Evolutionary conservation across 2,888 invertebrate genomes (phyloP).

Genomic region (Coecobrya sp.): DNA sequence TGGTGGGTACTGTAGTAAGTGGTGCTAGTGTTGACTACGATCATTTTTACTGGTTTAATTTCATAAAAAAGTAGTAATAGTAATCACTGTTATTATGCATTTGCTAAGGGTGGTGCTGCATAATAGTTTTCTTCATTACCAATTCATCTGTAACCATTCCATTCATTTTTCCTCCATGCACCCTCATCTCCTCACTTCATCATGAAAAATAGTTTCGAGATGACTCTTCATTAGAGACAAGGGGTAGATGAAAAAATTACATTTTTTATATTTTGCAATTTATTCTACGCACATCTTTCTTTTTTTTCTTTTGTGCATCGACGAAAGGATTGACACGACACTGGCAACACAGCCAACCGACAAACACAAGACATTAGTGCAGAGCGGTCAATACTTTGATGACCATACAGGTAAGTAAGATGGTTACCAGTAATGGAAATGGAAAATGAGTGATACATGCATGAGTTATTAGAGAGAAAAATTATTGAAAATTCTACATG

Average conservation of each 20-base stretch:
- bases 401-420: not conserved
- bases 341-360: not conserved
- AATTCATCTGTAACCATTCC: constrained; percentile 59
- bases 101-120: constrained; percentile 74
- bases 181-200: constrained; percentile 13
- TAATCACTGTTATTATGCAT: constrained; percentile 77
- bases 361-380: not conserved
- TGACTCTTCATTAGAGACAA: constrained; percentile 19
- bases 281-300: constrained; percentile 38
- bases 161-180: constrained; percentile 42
- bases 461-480: constrained; percentile 46
- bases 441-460: constrained; percentile 58
- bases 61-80: constrained; percentile 62
- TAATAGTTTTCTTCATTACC: constrained; percentile 69
- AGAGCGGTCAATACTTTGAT: not conserved
- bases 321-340: constrained; percentile 45
- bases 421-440: not conserved
- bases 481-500: constrained; percentile 42
- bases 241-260: not conserved
- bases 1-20: not conserved
- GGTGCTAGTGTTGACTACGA: constrained; percentile 29
- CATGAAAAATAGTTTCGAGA: constrained; percentile 14
- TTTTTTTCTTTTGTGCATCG: not conserved
- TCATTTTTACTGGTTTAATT: constrained; percentile 51
- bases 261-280: constrained; percentile 29